Base-by-base conservation (phyloP, 2,888 invertebrate species). In the Drosophila mayaguana region DNA sequence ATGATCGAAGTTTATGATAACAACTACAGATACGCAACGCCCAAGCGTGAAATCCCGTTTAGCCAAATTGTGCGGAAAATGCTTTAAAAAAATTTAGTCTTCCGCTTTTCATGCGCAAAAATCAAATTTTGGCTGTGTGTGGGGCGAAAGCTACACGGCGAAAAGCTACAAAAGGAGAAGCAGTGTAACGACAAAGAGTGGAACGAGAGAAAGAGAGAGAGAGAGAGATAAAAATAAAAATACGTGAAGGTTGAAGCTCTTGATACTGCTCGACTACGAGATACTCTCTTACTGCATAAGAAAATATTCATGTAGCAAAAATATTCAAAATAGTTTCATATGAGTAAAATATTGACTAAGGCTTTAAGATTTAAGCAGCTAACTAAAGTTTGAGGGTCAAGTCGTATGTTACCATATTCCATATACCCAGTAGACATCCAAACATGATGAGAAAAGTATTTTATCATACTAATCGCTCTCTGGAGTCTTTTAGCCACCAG, bases 401-500 rank as follows among this genome's bases (percentile, higher is more conserved):
- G 28, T 12, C 22, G 11, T 11, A 20, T n/a, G 6, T 11, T 43
- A 4, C n/a, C 14, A 40, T 38, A 18, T 1, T 12, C 16, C 9
- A 34, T 40, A 46, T 25, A 34, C 32, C 38, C 40, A 34, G 12
- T 40, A 9, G 16, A 11, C 8, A 16, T 48, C 59, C 3, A 2
- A n/a, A 25, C 57, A 70, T 38, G 25, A 59, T 25, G 57, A n/a
- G 25, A 20, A 87, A 79, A 67, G 89, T 78, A 90, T 90, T 88
- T 88, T 90, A 88, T 90, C 88, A 88, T 88, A 90, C 90, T 90
- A 89, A 91, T 91, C 89, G 90, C 73, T 80, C 85, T 90, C 90
- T 61, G 48, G 89, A 83, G 84, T 80, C 66, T 59, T 66, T 69
- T 51, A 53, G 56, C 62, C 67, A 51, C 54, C 56, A 32, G 46